Conservation (phyloP, 2,888 invertebrate species). For the Anorthoa munda region DNA sequence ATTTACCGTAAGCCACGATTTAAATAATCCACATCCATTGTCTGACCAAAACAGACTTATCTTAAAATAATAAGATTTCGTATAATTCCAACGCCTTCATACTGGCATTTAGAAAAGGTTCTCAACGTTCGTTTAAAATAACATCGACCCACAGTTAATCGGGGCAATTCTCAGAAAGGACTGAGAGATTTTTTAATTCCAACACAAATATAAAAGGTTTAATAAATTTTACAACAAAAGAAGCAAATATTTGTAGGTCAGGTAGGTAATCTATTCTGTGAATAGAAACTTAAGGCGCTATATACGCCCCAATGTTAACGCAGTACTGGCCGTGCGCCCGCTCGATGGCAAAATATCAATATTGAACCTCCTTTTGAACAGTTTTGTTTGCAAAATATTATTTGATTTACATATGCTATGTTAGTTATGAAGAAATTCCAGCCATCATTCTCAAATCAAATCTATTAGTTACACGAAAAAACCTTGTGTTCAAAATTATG, state of each 20-base stretch:
- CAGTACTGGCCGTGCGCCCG: too few species aligned
- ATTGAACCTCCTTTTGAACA: too few species aligned
- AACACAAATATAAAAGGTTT: too few species aligned
- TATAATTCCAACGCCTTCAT: slow-evolving; percentile 12
- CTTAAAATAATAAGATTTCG: slow-evolving; percentile 9
- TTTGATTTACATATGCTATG: too few species aligned
- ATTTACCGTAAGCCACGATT: background rate
- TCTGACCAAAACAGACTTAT: slow-evolving; percentile 1
- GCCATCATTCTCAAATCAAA: too few species aligned
- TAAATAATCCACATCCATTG: slow-evolving; percentile 2
- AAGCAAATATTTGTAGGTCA: background rate
- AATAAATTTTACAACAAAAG: background rate
- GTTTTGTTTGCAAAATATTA: too few species aligned
- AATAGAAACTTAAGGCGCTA: slow-evolving; percentile 5
- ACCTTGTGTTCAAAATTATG: too few species aligned
- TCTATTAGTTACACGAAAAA: too few species aligned
- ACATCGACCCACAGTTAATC: slow-evolving; percentile 10
- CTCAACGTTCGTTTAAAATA: slow-evolving; percentile 15
- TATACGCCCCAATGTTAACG: too few species aligned
- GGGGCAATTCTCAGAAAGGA: slow-evolving; percentile 8
- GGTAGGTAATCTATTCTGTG: background rate
- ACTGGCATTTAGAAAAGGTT: slow-evolving; percentile 1
- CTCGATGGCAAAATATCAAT: too few species aligned
- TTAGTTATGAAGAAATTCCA: too few species aligned
- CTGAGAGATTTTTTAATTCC: background rate